A percentile compares a stretch with the other conserved stretches of the same genome.
Evolutionary conservation across 1,140 invertebrate species (phyloP).

Genomic region (Neodiprion fabricii): DNA sequence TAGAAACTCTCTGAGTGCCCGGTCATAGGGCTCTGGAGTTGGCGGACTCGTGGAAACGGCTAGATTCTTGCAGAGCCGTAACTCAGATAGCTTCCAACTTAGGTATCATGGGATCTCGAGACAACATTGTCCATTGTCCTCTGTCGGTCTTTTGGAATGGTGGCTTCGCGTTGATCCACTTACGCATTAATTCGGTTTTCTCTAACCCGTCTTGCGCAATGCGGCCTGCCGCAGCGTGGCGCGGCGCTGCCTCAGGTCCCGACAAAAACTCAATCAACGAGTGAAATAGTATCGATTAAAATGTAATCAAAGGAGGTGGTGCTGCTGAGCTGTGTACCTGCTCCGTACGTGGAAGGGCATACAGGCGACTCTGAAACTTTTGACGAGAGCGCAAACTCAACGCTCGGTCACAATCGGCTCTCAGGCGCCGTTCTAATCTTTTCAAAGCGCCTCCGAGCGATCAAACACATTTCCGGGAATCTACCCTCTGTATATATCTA

Average conservation of each 20-base stretch:
- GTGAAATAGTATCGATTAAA: constrained; percentile 15
- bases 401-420: constrained; percentile 55
- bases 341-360: neutral
- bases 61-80: no score
- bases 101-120: no score
- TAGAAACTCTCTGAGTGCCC: no score
- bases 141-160: neutral
- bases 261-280: constrained; percentile 18
- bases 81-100: no score
- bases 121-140: neutral
- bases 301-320: constrained; percentile 15
- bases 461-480: constrained; percentile 38
- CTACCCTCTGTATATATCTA: neutral
- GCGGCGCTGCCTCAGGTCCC: neutral
- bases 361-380: neutral
- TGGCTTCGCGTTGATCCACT: neutral
- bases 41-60: no score
- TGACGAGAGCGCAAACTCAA: constrained; percentile 40
- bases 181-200: neutral
- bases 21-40: no score
- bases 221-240: neutral
- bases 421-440: constrained; percentile 46
- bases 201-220: neutral
- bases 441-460: constrained; percentile 55
- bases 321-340: neutral